phyloP scores from a whole-genome alignment of 2,797 vertebrate species.

The Kryptopterus vitreolus region DNA sequence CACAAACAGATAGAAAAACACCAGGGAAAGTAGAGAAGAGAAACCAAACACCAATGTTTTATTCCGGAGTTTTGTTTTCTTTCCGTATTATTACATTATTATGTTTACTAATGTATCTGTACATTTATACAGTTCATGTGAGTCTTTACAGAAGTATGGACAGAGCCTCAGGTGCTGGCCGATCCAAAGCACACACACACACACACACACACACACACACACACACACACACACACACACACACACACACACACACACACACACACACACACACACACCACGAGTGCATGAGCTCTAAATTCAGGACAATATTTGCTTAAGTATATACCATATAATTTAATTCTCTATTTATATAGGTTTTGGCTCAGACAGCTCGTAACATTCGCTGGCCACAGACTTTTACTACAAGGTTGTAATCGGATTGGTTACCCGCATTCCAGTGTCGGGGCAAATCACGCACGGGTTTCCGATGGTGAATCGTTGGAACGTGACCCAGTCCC shows the following conservation, averaged over 20 bases:
- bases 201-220: no score
- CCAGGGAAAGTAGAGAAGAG: neutral
- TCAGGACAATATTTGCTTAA: neutral
- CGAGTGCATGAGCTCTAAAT: neutral
- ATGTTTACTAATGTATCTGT: neutral
- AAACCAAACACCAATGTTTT: conserved; percentile 30
- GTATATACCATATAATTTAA: neutral
- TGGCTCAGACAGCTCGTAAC: neutral
- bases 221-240: no score
- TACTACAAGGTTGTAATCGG: neutral
- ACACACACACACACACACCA: no score
- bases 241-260: no score
- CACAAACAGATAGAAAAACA: neutral
- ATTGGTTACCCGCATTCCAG: neutral
- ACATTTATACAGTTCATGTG: no score
- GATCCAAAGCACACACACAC: no score
- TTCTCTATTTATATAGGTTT: no score
- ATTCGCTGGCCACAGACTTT: neutral
- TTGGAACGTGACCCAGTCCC: neutral
- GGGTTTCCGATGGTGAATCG: neutral
- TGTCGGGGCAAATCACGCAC: neutral
- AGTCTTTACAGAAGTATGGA: conserved; percentile 55
- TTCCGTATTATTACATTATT: conserved; percentile 3
- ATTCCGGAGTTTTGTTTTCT: conserved; percentile 9
- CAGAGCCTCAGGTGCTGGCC: conserved; percentile 42